These are phyloP conservation scores for Priocnemis perturbator DNA, from an alignment of 2,888 invertebrate species.

Conservation along the genomic window DNA sequence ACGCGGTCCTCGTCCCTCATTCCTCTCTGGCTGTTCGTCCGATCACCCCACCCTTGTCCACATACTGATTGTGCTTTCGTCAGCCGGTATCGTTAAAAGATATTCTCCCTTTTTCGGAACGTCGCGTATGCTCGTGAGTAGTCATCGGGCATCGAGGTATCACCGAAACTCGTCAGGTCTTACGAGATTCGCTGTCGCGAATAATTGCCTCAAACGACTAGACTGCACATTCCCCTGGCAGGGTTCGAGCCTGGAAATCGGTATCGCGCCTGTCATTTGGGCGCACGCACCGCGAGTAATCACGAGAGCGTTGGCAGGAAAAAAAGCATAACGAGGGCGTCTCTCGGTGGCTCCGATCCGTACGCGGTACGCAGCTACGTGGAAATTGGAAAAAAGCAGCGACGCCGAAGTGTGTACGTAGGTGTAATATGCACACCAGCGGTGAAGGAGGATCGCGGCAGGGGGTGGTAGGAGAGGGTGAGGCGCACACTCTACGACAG, in stretches of 20 bases:
- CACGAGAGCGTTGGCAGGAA: neutral
- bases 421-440: conserved; percentile 1
- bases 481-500: conserved; percentile 46
- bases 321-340: conserved; percentile 20
- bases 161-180: too few relatives aligned
- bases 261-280: neutral
- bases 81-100: too few relatives aligned
- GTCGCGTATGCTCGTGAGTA: too few relatives aligned
- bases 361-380: conserved; percentile 42
- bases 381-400: conserved; percentile 57
- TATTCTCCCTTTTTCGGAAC: too few relatives aligned
- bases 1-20: neutral
- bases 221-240: too few relatives aligned
- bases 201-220: neutral
- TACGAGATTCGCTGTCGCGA: neutral
- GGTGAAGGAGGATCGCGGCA: neutral
- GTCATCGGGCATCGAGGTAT: too few relatives aligned
- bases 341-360: neutral
- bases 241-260: neutral
- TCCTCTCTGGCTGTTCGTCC: neutral
- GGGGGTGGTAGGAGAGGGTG: conserved; percentile 10
- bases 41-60: neutral
- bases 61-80: too few relatives aligned
- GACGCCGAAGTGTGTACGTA: conserved; percentile 35
- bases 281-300: neutral